Base-by-base conservation (phyloP, 2,888 invertebrate species). In the Eumerus sabulonum region DNA sequence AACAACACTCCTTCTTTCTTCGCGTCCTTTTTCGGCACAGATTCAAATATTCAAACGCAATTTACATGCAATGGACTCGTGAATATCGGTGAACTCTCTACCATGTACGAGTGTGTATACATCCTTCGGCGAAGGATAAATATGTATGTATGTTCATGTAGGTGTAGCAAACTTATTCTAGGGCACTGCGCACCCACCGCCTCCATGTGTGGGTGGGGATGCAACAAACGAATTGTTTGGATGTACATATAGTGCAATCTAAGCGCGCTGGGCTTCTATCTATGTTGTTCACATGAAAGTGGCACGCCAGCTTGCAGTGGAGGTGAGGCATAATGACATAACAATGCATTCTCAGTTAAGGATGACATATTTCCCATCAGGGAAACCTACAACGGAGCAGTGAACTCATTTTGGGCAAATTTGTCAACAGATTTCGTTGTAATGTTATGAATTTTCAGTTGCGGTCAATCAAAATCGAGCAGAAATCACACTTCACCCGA, bases 31-130 rank as follows among this genome's bases (percentile, higher is more conserved):
- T 50, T 56, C 54, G 17, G 36, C 57, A 60, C 54, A 59, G 51
- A 76, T 64, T 76, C 54, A 66, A 76, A 71, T 71, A 60, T 71
- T 71, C 48, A 71, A 66, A 71, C 60, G 76, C 50, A 71, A 76
- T 70, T 64, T 71, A 56, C 64, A 76, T 64, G 64, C 42, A 56
- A 73, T 60, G 59, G 71, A 56, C 53, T 60, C 50, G 45, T 53
- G 64, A 66, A 64, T 48, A 64, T 71, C 54, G 76, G 54, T 50
- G 54, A 64, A 60, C 53, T 71, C 44, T 48, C 36, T 47, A 27
- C 57, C 40, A 48, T 16, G 40, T 36, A 14, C 2, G 42, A 16
- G 19, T 38, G 18, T 27, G 35, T 56, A n/a, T 27, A 51, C 4
- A 51, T 60, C 19, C 42, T 14, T 60, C 9, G 36, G 42, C 19